Evolutionary conservation across 1,140 invertebrate genomes (phyloP), one percentile per base, ranked within the genome.

Genomic region (Eumaeus atala): DNA sequence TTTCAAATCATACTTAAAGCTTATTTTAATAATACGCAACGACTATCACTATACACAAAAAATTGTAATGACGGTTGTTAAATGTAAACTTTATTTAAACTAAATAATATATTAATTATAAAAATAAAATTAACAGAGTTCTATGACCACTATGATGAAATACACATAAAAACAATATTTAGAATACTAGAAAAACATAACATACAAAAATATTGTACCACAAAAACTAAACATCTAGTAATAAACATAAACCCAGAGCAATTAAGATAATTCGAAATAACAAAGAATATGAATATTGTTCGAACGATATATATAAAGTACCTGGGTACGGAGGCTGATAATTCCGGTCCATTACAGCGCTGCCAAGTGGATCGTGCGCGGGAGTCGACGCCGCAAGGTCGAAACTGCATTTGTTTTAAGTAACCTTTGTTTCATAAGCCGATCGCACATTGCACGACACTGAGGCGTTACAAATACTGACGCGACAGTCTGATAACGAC

Each of bases 361-460:
- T 70, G 73, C 75, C 74, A 74, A 65, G 61, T 74, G 53, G 62
- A 72, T 74, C 67, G 66, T 72, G 77, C 72, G 77, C 72, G 66
- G 72, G 76, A 79, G 76, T 71, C 67, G 60, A 66, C 66, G 65
- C 81, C 66, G 65, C 81, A 83, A 84, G 78, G 78, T 81, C 74
- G 69, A 28, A 67, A 75, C 64, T 65, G 61, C 67, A 67, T 63
- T 67, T 44, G 62, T 61, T 59, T 61, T 57, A 48, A 61, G 17
- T 44, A 58, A 53, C 51, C 56, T 54, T 58, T 58, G 52, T 55
- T 52, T 61, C 60, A 33, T 53, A 56, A 61, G 50, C 58, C 61
- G 53, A 64, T 44, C 54, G 50, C 28, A 52, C 58, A 64, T 51
- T 55, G 60, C 47, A 40, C 51, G 61, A 61, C 61, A 9, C 16